Percentiles rank a stretch among this genome's conserved stretches.
Conservation (phyloP, 2,113 vertebrate species). For the Apteryx mantelli region DNA sequence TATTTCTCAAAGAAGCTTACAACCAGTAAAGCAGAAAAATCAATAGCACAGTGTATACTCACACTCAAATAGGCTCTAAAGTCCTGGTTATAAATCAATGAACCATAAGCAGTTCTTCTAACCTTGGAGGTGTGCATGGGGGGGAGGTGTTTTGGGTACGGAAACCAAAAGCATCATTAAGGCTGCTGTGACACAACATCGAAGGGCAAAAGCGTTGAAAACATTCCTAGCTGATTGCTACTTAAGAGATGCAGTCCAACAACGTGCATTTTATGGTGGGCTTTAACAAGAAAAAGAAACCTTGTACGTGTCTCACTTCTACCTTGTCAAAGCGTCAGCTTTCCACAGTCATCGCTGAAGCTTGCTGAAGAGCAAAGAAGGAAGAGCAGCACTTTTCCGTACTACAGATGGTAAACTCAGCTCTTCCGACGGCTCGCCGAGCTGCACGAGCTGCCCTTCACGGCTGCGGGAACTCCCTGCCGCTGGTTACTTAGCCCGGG, state of each 20-base stretch:
- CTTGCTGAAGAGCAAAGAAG: too few relatives aligned
- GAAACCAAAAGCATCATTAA: neutral
- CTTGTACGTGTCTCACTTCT: too few relatives aligned
- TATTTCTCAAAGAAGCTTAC: neutral
- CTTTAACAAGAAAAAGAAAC: too few relatives aligned
- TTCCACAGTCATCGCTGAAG: too few relatives aligned
- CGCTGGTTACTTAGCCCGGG: too few relatives aligned
- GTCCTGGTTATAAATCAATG: accelerated
- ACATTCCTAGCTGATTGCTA: accelerated
- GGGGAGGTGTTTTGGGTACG: neutral
- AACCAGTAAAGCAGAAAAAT: neutral
- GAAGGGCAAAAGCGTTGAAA: accelerated
- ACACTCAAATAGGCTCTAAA: neutral
- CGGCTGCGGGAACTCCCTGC: too few relatives aligned
- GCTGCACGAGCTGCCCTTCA: too few relatives aligned
- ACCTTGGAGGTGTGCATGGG: accelerated
- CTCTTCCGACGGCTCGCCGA: too few relatives aligned
- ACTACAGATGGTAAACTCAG: too few relatives aligned
- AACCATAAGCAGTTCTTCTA: accelerated
- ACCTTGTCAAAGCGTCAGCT: too few relatives aligned
- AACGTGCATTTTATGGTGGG: accelerated
- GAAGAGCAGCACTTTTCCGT: too few relatives aligned
- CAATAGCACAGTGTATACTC: neutral
- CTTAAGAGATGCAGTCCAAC: accelerated
- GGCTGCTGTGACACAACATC: neutral